Conservation (phyloP, 2,888 invertebrate species). For the Plebejus melissa region DNA sequence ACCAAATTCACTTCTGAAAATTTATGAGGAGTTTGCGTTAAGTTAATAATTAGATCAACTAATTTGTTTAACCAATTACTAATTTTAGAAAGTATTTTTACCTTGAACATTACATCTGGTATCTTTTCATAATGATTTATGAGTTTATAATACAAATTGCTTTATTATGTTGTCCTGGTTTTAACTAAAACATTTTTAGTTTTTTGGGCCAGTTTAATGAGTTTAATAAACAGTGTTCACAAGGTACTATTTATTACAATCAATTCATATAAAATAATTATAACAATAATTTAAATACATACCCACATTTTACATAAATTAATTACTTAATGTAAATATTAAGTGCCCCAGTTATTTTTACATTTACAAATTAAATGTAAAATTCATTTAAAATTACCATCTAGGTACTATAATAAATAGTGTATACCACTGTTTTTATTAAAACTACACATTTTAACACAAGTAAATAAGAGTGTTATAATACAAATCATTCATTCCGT, state of each 20-base stretch:
- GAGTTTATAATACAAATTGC: not conserved
- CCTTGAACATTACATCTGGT: too few species aligned
- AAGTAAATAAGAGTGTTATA: not conserved
- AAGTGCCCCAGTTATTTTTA: not conserved
- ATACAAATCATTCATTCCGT: not conserved
- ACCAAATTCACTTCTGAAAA: conserved; percentile 81
- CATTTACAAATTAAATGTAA: not conserved
- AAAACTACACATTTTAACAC: not conserved
- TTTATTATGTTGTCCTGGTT: too few species aligned
- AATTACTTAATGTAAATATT: not conserved
- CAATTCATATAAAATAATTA: conserved; percentile 5
- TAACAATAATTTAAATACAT: not conserved
- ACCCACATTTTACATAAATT: not conserved
- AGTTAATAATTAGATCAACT: conserved; percentile 53
- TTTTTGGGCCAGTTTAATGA: too few species aligned
- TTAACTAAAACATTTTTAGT: too few species aligned
- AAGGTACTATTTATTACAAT: conserved; percentile 7
- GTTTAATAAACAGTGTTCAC: not conserved
- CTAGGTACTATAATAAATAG: not conserved
- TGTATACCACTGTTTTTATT: not conserved
- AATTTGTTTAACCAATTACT: not conserved
- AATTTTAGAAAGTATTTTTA: too few species aligned
- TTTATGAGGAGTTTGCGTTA: conserved; percentile 84
- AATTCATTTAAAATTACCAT: not conserved
- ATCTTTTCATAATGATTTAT: not conserved